Conservation (phyloP, 1,140 invertebrate genomes). For the Bombus superbus region DNA sequence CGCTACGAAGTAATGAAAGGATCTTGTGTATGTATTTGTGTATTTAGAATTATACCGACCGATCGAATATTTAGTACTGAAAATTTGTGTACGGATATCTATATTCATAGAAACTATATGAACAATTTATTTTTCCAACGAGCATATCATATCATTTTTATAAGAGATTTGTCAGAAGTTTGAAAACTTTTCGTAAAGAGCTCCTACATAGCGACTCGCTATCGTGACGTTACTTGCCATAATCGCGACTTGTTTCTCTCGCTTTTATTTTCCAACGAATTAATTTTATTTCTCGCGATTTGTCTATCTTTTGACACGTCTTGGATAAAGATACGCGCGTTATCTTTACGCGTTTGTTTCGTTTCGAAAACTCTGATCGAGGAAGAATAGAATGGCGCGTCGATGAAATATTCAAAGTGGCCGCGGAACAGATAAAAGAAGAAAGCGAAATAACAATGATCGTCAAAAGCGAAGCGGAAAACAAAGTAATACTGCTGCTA, state of each 20-base stretch:
- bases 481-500: not conserved
- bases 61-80: conserved; percentile 68
- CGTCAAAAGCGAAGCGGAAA: not conserved
- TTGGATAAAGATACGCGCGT: not conserved
- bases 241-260: conserved; percentile 43
- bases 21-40: conserved; percentile 71
- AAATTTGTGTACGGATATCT: conserved; percentile 78
- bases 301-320: not conserved
- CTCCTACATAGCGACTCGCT: conserved; percentile 45
- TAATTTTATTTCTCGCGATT: not conserved
- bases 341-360: conserved; percentile 8
- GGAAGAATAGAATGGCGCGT: not conserved
- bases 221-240: conserved; percentile 63
- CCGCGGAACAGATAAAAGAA: not conserved
- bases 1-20: conserved; percentile 68
- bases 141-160: conserved; percentile 84
- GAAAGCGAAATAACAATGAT: not conserved
- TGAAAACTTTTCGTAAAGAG: conserved; percentile 56
- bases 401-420: not conserved
- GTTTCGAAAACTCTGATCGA: conserved; percentile 8
- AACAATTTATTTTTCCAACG: conserved; percentile 83
- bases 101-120: conserved; percentile 80
- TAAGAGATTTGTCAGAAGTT: conserved; percentile 76
- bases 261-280: not conserved
- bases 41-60: conserved; percentile 71